These are phyloP conservation scores for Catocala sponsa DNA, from an alignment of 2,888 invertebrate genomes.

Conservation along the genomic window DNA sequence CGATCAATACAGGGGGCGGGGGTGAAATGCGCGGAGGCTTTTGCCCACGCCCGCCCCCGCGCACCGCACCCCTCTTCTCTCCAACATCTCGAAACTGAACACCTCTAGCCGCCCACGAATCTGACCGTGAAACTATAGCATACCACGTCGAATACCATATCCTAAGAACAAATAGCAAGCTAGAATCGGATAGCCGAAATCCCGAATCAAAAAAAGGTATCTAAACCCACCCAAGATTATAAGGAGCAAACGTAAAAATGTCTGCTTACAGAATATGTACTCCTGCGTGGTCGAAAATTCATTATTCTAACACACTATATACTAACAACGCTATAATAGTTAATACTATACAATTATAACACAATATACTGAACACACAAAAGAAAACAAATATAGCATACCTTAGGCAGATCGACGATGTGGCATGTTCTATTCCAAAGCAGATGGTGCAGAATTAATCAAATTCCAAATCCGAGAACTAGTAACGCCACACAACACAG, in stretches of 20 bases:
- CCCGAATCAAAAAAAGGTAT: neutral
- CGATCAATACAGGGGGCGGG: slow-evolving; percentile 81
- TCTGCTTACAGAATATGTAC: too few relatives aligned
- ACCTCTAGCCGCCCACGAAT: slow-evolving; percentile 73
- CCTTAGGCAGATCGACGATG: slow-evolving; percentile 34
- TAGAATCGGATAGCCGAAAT: too few relatives aligned
- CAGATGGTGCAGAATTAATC: slow-evolving; percentile 22
- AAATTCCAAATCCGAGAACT: slow-evolving; percentile 15
- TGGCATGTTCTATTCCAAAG: slow-evolving; percentile 30
- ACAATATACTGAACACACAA: neutral
- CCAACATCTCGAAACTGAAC: slow-evolving; percentile 66
- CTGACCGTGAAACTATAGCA: slow-evolving; percentile 61
- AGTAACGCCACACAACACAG: slow-evolving; percentile 34
- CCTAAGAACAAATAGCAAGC: neutral
- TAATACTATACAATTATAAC: too few relatives aligned
- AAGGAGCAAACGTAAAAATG: too few relatives aligned
- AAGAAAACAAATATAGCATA: slow-evolving; percentile 12
- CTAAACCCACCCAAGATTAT: too few relatives aligned
- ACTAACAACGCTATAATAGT: too few relatives aligned
- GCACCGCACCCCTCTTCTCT: slow-evolving; percentile 53
- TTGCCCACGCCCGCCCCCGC: slow-evolving; percentile 72
- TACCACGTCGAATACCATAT: slow-evolving; percentile 48
- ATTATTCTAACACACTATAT: too few relatives aligned
- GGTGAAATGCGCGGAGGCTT: slow-evolving; percentile 70
- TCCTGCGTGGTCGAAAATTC: too few relatives aligned